Evolutionary conservation across 2,888 invertebrate genomes (phyloP).

Genomic region (Cancer borealis): DNA sequence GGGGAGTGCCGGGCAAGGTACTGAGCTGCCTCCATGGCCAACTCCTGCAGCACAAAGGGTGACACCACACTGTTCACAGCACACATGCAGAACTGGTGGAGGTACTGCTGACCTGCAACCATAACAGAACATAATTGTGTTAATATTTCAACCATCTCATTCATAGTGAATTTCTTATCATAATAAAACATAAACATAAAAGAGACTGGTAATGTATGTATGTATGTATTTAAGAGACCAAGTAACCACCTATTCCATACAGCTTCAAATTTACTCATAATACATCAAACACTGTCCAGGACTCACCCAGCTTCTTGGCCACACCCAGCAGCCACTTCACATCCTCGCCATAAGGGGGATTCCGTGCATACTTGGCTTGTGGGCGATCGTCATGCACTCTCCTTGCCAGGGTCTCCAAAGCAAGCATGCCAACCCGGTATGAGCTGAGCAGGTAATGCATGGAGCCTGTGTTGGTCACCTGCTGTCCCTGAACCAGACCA

Average conservation of each 20-base stretch:
- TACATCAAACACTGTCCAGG: neutral
- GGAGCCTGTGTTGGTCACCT: slow-evolving; percentile 81
- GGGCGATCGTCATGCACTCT: slow-evolving; percentile 97
- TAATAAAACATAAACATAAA: neutral
- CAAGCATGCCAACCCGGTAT: slow-evolving; percentile 97
- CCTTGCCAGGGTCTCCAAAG: slow-evolving; percentile 95
- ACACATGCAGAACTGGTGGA: slow-evolving; percentile 97
- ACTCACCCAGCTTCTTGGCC: slow-evolving; percentile 91
- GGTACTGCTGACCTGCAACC: slow-evolving; percentile 89
- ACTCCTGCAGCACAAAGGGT: slow-evolving; percentile 96
- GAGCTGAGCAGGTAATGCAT: slow-evolving; percentile 92
- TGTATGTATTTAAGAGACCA: too few relatives aligned
- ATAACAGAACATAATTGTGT: neutral
- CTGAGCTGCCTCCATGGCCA: slow-evolving; percentile 95
- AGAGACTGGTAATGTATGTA: too few relatives aligned
- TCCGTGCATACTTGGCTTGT: slow-evolving; percentile 96
- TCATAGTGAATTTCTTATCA: too few relatives aligned
- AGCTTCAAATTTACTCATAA: too few relatives aligned
- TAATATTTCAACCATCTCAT: neutral
- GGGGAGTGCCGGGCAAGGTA: slow-evolving; percentile 88
- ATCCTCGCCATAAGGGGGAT: slow-evolving; percentile 98
- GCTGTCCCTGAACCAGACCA: slow-evolving; percentile 71
- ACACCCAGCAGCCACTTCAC: slow-evolving; percentile 97
- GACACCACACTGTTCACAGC: slow-evolving; percentile 95
- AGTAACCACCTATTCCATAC: too few relatives aligned